phyloP scores from a whole-genome alignment of 2,888 invertebrate genomes.

The Litoditis marina region DNA sequence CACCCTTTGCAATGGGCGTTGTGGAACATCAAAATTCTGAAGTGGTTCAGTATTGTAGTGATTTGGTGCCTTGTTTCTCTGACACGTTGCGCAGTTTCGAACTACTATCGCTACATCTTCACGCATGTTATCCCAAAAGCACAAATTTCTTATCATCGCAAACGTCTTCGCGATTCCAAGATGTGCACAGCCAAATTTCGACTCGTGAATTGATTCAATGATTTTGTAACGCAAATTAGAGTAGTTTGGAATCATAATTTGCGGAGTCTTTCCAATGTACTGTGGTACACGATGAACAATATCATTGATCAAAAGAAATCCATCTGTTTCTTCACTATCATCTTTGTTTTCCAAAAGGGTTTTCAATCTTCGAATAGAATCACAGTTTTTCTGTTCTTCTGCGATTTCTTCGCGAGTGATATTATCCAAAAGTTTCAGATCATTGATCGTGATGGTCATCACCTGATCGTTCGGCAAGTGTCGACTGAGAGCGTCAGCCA shows the following conservation, averaged over 20 bases:
- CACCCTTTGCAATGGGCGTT: not conserved
- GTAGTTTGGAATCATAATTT: not conserved
- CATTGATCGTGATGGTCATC: no score
- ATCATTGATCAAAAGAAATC: not conserved
- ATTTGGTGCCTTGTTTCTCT: not conserved
- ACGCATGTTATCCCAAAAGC: not conserved
- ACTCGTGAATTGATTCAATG: not conserved
- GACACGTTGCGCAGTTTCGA: not conserved
- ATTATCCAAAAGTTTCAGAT: no score
- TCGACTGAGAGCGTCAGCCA: constrained; percentile 15
- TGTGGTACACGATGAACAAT: not conserved
- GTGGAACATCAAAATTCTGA: not conserved
- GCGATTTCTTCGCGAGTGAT: no score
- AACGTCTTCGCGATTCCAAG: not conserved
- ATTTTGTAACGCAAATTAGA: not conserved
- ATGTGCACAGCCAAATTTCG: not conserved
- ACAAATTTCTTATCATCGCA: not conserved
- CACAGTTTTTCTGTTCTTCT: no score
- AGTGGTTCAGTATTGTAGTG: not conserved
- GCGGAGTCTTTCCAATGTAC: not conserved
- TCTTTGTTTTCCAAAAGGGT: no score
- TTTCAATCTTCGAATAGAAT: no score
- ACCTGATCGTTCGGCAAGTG: no score
- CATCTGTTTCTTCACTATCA: not conserved
- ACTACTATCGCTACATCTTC: not conserved